Percentiles rank a stretch among this genome's conserved stretches.
These are phyloP conservation scores for Zaprionus nigranus DNA, from an alignment of 1,140 invertebrate species.

Conservation along the genomic window DNA sequence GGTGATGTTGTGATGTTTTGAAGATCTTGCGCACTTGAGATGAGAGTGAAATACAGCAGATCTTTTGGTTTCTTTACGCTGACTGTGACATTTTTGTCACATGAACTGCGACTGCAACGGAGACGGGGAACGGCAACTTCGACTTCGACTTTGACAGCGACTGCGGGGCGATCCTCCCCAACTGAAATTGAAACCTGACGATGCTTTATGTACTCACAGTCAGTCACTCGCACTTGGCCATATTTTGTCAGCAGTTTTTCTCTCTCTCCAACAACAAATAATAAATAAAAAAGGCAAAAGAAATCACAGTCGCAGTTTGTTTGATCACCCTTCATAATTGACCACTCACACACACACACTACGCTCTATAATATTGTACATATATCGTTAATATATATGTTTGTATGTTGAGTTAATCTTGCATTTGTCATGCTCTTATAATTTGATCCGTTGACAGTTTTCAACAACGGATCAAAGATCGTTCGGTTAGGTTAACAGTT, in stretches of 20 bases:
- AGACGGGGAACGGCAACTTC: too few relatives aligned
- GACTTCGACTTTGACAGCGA: too few relatives aligned
- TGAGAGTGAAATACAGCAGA: slow-evolving; percentile 31
- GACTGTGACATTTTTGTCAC: slow-evolving; percentile 47
- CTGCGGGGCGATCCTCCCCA: slow-evolving; percentile 11
- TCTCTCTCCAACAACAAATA: not conserved
- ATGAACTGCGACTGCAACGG: slow-evolving; percentile 22
- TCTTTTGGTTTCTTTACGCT: slow-evolving; percentile 38
- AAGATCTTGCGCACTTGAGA: slow-evolving; percentile 35
- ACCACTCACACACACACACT: slow-evolving; percentile 25
- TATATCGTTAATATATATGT: not conserved
- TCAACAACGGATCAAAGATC: slow-evolving; percentile 48
- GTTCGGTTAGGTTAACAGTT: slow-evolving; percentile 43
- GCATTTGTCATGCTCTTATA: slow-evolving; percentile 50
- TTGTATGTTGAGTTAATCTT: slow-evolving; percentile 36
- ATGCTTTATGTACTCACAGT: slow-evolving; percentile 46
- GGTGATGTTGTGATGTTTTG: slow-evolving; percentile 22
- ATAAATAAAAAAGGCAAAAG: slow-evolving; percentile 3
- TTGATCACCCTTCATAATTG: slow-evolving; percentile 37
- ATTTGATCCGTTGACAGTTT: slow-evolving; percentile 52
- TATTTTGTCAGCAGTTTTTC: slow-evolving; percentile 39
- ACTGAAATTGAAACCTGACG: slow-evolving; percentile 44
- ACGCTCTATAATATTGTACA: not conserved
- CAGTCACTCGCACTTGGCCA: slow-evolving; percentile 21
- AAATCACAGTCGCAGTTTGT: slow-evolving; percentile 40